A percentile compares a stretch with the other conserved stretches of the same genome.
Evolutionary conservation across 2,797 vertebrate genomes (phyloP).

Genomic region (Picus viridis): DNA sequence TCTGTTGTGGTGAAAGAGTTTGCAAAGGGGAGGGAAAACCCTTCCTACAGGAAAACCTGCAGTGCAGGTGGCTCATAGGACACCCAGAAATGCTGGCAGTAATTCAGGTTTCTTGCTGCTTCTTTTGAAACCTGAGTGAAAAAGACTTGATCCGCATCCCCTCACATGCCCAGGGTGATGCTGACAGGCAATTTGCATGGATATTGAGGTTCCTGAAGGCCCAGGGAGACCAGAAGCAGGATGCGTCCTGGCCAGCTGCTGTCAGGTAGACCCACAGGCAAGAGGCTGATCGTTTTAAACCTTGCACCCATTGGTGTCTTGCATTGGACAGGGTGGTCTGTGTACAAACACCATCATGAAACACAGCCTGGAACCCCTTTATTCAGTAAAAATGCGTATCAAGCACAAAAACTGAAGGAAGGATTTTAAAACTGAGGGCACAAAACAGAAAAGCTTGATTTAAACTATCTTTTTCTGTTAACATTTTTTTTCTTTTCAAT

Average conservation of each 20-base stretch:
- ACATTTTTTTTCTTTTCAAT: neutral
- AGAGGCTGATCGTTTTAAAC: neutral
- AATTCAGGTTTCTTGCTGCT: neutral
- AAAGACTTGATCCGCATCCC: neutral
- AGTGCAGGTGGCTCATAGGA: neutral
- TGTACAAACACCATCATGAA: neutral
- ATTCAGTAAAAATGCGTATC: neutral
- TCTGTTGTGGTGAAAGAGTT: neutral
- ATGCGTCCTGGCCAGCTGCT: neutral
- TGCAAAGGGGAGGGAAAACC: neutral
- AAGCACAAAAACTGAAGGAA: neutral
- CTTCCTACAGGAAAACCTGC: neutral
- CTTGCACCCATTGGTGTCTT: neutral
- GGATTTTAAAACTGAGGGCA: neutral
- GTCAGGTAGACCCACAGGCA: neutral
- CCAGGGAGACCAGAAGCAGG: neutral
- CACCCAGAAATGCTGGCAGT: neutral
- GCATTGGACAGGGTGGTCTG: neutral
- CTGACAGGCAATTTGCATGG: neutral
- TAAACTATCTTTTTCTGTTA: neutral
- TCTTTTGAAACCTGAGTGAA: neutral
- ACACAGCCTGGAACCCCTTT: neutral
- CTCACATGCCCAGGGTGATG: fast-evolving
- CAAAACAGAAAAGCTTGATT: neutral
- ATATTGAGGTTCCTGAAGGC: neutral